Evolutionary conservation across 2,113 vertebrate genomes (phyloP).

Genomic region (Mirounga angustirostris): DNA sequence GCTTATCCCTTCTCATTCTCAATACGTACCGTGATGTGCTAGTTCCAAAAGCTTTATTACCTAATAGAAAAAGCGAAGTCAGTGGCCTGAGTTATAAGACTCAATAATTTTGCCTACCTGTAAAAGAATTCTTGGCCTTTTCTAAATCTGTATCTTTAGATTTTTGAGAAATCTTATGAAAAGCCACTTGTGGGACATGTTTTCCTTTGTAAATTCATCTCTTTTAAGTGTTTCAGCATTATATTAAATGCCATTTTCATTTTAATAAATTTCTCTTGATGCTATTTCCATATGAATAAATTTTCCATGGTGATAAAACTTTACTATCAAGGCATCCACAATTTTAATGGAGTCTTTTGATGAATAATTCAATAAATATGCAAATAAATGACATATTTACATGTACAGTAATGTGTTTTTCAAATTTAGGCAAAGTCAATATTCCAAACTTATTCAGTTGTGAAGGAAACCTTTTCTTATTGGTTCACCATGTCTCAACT

Average conservation of each 20-base stretch:
- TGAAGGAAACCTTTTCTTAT: constrained; percentile 44
- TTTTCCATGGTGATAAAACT: constrained; percentile 67
- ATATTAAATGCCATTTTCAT: constrained; percentile 71
- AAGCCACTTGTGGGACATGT: not conserved
- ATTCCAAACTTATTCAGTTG: constrained; percentile 60
- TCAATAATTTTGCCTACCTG: not conserved
- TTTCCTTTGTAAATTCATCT: constrained; percentile 59
- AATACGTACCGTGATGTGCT: not conserved
- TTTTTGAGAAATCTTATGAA: constrained; percentile 42
- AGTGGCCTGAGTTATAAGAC: not conserved
- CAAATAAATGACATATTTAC: constrained; percentile 57
- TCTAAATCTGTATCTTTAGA: not conserved
- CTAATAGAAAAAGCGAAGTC: not conserved
- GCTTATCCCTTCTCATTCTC: not conserved
- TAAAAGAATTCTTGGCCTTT: constrained; percentile 20
- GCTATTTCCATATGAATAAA: constrained; percentile 59
- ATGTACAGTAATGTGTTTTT: constrained; percentile 60
- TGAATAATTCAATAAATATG: constrained; percentile 72
- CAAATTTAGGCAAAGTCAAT: constrained; percentile 54
- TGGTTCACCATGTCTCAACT: constrained; percentile 25
- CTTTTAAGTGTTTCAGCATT: constrained; percentile 50
- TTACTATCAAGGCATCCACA: constrained; percentile 62
- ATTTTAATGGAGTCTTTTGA: constrained; percentile 62
- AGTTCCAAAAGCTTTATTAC: not conserved
- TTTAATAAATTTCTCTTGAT: constrained; percentile 65